These are phyloP conservation scores for Ataeniobius toweri DNA, from an alignment of 2,797 vertebrate species.

Conservation along the genomic window DNA sequence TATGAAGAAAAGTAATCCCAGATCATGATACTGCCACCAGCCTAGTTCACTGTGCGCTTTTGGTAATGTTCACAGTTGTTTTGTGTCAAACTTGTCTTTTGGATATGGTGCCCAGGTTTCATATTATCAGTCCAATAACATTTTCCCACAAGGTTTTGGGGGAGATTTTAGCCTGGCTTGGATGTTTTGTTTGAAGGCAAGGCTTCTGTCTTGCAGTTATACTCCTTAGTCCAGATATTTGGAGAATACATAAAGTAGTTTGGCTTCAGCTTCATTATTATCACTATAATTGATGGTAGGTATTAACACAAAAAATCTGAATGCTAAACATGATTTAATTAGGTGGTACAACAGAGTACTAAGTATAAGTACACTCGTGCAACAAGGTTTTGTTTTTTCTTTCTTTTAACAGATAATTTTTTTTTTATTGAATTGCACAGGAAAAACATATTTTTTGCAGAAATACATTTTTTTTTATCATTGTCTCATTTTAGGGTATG, in stretches of 20 bases:
- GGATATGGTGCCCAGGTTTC: too few species aligned
- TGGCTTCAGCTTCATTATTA: not conserved
- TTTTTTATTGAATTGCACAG: too few species aligned
- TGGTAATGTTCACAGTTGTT: not conserved
- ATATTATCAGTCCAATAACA: not conserved
- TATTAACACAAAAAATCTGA: not conserved
- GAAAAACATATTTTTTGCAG: too few species aligned
- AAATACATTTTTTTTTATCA: too few species aligned
- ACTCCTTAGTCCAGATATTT: not conserved
- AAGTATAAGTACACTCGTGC: not conserved
- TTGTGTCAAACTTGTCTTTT: not conserved
- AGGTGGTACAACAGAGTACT: not conserved
- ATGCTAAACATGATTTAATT: not conserved
- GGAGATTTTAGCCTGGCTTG: not conserved
- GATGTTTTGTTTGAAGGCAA: conserved; percentile 2
- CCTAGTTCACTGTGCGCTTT: not conserved
- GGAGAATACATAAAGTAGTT: not conserved
- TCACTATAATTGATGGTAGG: not conserved
- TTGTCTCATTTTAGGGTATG: too few species aligned
- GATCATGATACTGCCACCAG: not conserved
- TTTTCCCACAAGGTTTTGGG: not conserved
- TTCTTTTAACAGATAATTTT: too few species aligned
- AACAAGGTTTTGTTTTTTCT: not conserved
- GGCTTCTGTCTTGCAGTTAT: not conserved
- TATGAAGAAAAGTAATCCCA: not conserved